These are phyloP conservation scores for Scomber colias DNA, from an alignment of 2,113 vertebrate genomes.

Conservation along the genomic window DNA sequence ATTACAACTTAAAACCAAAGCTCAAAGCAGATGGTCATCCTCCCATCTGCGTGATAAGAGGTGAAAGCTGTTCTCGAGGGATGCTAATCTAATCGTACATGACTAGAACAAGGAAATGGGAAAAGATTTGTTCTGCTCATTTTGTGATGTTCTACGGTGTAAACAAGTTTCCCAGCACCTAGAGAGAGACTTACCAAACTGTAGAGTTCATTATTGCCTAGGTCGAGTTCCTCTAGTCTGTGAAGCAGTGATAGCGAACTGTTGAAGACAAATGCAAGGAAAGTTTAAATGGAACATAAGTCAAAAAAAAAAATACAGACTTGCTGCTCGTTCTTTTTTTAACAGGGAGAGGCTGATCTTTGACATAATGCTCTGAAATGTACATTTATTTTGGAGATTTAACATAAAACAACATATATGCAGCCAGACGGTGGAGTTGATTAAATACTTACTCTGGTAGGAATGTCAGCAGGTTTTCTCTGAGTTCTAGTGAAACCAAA, in stretches of 20 bases:
- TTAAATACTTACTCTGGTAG: slow-evolving; percentile 94
- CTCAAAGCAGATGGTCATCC: slow-evolving; percentile 62
- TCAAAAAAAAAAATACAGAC: neutral
- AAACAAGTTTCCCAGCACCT: slow-evolving; percentile 1
- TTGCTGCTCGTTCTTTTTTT: neutral
- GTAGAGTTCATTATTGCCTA: slow-evolving; percentile 98
- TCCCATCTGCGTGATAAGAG: slow-evolving; percentile 66
- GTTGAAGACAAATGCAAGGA: slow-evolving; percentile 56
- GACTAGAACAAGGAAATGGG: slow-evolving; percentile 45
- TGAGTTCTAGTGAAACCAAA: slow-evolving; percentile 95
- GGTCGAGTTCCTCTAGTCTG: slow-evolving; percentile 96
- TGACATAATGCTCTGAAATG: no score
- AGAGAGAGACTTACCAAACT: slow-evolving; percentile 88
- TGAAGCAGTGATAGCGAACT: slow-evolving; percentile 95
- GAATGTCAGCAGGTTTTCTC: slow-evolving; percentile 97
- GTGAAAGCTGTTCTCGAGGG: slow-evolving; percentile 64
- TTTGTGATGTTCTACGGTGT: slow-evolving; percentile 1
- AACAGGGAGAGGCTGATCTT: neutral
- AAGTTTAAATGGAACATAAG: slow-evolving; percentile 22
- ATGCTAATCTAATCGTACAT: slow-evolving; percentile 57
- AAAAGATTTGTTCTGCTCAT: slow-evolving; percentile 22
- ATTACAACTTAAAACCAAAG: slow-evolving; percentile 68
- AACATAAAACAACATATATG: neutral
- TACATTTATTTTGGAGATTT: neutral
- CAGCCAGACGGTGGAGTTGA: neutral